Percentiles rank a stretch among this genome's conserved stretches.
These are phyloP conservation scores for Sminthopsis crassicaudata DNA, from an alignment of 2,113 vertebrate genomes.

Conservation along the genomic window DNA sequence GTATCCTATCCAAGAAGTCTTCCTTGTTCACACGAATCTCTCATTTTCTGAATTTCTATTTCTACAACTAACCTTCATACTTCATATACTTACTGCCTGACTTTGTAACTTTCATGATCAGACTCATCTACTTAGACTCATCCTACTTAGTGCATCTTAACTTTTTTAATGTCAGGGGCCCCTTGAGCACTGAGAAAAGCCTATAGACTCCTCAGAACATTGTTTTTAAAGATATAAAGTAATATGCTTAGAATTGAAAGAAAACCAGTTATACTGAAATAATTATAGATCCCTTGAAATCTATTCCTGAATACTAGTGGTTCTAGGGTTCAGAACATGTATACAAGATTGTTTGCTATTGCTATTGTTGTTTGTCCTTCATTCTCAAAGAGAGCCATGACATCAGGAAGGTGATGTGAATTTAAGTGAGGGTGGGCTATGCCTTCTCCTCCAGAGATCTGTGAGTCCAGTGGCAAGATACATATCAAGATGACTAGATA, in stretches of 20 bases:
- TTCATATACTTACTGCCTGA: neutral
- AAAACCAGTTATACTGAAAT: neutral
- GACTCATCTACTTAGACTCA: neutral
- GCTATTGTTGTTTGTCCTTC: too few relatives aligned
- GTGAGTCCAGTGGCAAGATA: too few relatives aligned
- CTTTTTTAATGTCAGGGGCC: neutral
- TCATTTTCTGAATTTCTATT: neutral
- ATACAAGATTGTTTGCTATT: too few relatives aligned
- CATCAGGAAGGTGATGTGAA: too few relatives aligned
- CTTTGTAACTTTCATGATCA: neutral
- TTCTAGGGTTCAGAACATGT: neutral
- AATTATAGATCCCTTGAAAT: neutral
- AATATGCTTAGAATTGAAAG: neutral
- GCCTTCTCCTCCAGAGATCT: too few relatives aligned
- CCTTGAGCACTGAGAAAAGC: neutral
- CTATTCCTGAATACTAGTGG: neutral
- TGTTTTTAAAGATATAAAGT: neutral
- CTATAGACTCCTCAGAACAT: neutral
- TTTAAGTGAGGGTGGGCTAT: too few relatives aligned
- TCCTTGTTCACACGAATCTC: neutral
- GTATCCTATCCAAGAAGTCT: constrained; percentile 45
- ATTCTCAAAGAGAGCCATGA: too few relatives aligned
- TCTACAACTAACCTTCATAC: neutral
- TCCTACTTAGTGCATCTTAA: neutral
- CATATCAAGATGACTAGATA: too few relatives aligned